Base-by-base conservation (phyloP, 2,113 vertebrate species). In the Platichthys stellatus region DNA sequence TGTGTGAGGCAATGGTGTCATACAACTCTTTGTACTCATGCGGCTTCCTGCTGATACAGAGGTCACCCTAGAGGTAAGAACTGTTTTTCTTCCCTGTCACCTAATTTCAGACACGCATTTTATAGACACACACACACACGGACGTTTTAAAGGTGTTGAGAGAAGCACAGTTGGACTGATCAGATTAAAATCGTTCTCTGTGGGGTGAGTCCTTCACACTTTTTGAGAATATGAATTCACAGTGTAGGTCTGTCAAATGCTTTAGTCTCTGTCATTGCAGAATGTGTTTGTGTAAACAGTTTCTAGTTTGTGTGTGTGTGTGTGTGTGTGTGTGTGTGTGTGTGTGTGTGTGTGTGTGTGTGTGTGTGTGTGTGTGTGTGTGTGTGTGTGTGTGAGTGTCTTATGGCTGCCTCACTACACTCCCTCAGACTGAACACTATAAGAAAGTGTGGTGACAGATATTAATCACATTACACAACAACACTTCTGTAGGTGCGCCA, bases 351-450 rank as follows among this genome's bases (percentile, higher is more conserved):
- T 28, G 28, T 31, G 28, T 31, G 28, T 31, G 28, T 31, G 31
- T 31, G 5, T 31, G 31, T 31, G 31, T 45, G 13, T 45, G 18
- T 80, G 5, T 73, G 20, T 62, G 10, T 80, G 23, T 72, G 24
- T 69, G 45, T 69, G 51, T 59, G 6, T 45, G 43, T 45, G 43
- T 1, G 43, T 4, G 43, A 2, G 13, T 82, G 58, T 97, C 73
- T 28, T 5, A 31, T 98, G 97, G 97, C 84, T 98, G 65, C 97
- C 97, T 17, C 92, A 73, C 12, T 97, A 98, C 90, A 98, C 90
- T 94, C 94, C 0, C 0, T 97, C 68, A 95, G 87, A 72, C 1
- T 38, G 35, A 38, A 31, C 6, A 31, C 31, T 31, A 31, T 31
- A 5, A 31, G 31, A 7, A 31, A 31, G 31, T 31, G 31, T 31